Evolutionary conservation across 2,797 vertebrate genomes (phyloP), one percentile per base, ranked within the genome.

Genomic region (Pseudomugil gertrudae): DNA sequence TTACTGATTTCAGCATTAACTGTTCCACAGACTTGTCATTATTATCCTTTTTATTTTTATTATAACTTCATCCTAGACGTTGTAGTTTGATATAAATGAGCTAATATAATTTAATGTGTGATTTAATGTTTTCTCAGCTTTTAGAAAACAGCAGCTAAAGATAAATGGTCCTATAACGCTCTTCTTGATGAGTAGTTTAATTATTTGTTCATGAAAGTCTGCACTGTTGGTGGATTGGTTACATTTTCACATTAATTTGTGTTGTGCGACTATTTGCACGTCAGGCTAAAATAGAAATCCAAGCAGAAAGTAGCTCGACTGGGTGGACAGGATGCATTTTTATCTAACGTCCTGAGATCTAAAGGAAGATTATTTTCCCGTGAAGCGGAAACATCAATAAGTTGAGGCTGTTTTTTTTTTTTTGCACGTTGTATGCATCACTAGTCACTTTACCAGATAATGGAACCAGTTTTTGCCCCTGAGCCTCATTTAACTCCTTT

Each of bases 251-350:
- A 50, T 55, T 17, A 33, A n/a, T n/a, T 60, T 60, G 23, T 38
- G 26, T 54, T 66, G 33, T 38, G 57, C 51, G 5, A 10, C 30
- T 63, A 32, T 70, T 55, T 72, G 60, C 21, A 14, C 58, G 54
- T 71, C 9, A 43, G 4, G 64, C 13, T 9, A 58, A n/a, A 26
- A 40, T 48, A 23, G 29, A 59, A 51, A 53, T 69, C 32, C 52
- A 40, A 15, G 23, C 30, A 87, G 76, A 92, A 92, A 92, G 89
- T 78, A 21, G 90, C 69, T 53, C 1, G 47, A 89, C 92, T 69
- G 81, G 91, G 80, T 38, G 23, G 50, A 53, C 60, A 13, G 86
- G 89, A 64, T 80, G 85, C 80, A 76, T 56, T 10, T n/a, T 0
- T 21, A 29, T 71, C 30, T 74, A 36, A 35, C 21, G 14, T 5